Evolutionary conservation across 2,113 vertebrate species (phyloP).

Genomic region (Equus quagga): DNA sequence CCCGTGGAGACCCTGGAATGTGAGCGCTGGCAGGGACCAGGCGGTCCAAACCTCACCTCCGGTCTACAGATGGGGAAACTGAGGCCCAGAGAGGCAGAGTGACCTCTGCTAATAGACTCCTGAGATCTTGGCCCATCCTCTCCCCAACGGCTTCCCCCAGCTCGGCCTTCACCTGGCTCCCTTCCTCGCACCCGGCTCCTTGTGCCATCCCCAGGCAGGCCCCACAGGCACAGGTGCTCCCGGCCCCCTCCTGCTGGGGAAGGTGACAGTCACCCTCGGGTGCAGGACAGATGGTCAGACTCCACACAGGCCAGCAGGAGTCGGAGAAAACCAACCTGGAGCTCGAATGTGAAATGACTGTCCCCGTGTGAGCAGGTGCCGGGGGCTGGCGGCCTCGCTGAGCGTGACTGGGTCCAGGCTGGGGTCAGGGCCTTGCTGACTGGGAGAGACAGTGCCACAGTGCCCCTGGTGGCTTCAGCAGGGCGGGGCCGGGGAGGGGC

Average conservation of each 20-base stretch:
- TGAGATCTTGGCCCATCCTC: background rate
- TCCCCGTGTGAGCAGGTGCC: too few relatives aligned
- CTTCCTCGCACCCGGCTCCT: background rate
- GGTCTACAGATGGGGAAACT: background rate
- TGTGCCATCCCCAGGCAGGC: background rate
- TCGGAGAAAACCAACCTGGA: background rate
- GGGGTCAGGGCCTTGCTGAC: background rate
- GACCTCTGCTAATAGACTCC: background rate
- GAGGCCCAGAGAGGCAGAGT: too few relatives aligned
- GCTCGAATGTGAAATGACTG: too few relatives aligned
- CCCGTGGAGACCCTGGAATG: background rate
- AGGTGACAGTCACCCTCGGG: fast-evolving
- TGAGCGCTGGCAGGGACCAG: background rate
- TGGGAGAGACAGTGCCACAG: background rate
- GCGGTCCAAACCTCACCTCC: background rate
- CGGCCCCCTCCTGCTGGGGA: background rate
- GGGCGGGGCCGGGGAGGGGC: too few relatives aligned
- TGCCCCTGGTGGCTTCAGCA: background rate
- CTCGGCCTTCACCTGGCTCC: background rate
- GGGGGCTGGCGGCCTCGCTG: background rate
- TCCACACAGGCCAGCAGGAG: background rate
- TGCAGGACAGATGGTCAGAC: background rate
- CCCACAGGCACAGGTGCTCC: too few relatives aligned
- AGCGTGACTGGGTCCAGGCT: fast-evolving
- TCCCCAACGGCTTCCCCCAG: background rate